Evolutionary conservation across 2,113 vertebrate species (phyloP).

Genomic region (Hippocampus mohnikei): DNA sequence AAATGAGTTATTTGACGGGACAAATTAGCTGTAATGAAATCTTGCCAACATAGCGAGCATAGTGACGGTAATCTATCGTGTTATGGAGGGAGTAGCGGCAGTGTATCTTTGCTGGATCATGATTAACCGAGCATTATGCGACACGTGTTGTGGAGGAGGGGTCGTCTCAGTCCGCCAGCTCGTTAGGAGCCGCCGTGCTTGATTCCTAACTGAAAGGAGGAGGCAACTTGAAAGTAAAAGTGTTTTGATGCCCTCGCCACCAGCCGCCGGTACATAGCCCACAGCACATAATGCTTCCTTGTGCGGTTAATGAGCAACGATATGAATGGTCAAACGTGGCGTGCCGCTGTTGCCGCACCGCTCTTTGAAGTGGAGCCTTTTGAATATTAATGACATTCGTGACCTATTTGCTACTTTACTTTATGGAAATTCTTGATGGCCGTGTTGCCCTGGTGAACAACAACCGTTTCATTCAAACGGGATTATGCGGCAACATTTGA

Average conservation of each 20-base stretch:
- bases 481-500: slow-evolving; percentile 1
- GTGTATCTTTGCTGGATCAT: slow-evolving; percentile 45
- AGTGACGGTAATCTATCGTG: slow-evolving; percentile 29
- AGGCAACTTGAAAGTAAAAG: slow-evolving; percentile 44
- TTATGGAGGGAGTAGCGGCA: slow-evolving; percentile 44
- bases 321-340: slow-evolving; percentile 62
- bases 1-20: neutral
- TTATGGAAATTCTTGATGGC: slow-evolving; percentile 66
- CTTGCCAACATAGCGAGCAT: slow-evolving; percentile 27
- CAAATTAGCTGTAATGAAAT: slow-evolving; percentile 43
- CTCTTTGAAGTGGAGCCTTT: slow-evolving; percentile 66
- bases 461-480: slow-evolving; percentile 50
- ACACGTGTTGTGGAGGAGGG: slow-evolving; percentile 15
- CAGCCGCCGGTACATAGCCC: slow-evolving; percentile 37
- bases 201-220: slow-evolving; percentile 23
- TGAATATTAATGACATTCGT: slow-evolving; percentile 67
- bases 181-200: slow-evolving; percentile 31
- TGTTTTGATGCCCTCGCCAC: slow-evolving; percentile 53
- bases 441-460: slow-evolving; percentile 48
- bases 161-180: slow-evolving; percentile 36
- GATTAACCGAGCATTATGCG: slow-evolving; percentile 38
- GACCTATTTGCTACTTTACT: slow-evolving; percentile 68
- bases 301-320: slow-evolving; percentile 59
- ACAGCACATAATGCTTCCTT: slow-evolving; percentile 52
- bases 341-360: slow-evolving; percentile 48